Evolutionary conservation across 64 coral and sea anemone genomes (phyloP).

Genomic region (Actinia tenebrosa): DNA sequence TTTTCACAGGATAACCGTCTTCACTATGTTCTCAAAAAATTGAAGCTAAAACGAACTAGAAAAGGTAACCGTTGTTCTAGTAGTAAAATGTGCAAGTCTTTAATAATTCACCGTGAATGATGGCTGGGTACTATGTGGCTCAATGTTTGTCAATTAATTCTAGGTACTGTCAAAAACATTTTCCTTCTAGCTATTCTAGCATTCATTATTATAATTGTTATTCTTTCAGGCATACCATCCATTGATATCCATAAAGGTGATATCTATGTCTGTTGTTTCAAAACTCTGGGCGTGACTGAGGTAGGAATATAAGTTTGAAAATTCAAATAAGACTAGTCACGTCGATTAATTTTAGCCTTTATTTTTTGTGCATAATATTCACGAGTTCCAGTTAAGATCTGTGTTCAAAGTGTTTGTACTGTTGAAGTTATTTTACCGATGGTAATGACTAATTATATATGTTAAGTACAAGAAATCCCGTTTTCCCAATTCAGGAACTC

Average conservation of each 20-base stretch:
- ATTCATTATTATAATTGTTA: not conserved
- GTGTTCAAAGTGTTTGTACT: too few relatives aligned
- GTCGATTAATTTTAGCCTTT: too few relatives aligned
- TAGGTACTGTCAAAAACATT: not conserved
- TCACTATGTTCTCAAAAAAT: not conserved
- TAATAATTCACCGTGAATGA: too few relatives aligned
- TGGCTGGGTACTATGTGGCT: too few relatives aligned
- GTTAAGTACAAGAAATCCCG: too few relatives aligned
- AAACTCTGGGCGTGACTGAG: conserved; percentile 32
- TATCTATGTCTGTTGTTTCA: conserved; percentile 18
- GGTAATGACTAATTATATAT: too few relatives aligned
- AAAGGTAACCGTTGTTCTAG: not conserved
- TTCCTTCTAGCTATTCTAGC: not conserved
- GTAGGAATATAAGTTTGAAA: not conserved
- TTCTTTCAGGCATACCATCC: conserved; percentile 14
- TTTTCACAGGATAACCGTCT: conserved; percentile 17
- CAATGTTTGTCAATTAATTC: too few relatives aligned
- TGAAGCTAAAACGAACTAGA: not conserved
- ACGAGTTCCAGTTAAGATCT: too few relatives aligned
- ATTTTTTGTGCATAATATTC: too few relatives aligned
- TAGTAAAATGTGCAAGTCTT: not conserved
- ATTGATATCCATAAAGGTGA: conserved; percentile 24
- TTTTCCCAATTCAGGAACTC: too few relatives aligned
- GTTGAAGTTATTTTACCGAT: too few relatives aligned
- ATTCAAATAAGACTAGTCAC: too few relatives aligned